Conservation (phyloP, 2,113 vertebrate species). For the Pomatorhinus ruficollis region DNA sequence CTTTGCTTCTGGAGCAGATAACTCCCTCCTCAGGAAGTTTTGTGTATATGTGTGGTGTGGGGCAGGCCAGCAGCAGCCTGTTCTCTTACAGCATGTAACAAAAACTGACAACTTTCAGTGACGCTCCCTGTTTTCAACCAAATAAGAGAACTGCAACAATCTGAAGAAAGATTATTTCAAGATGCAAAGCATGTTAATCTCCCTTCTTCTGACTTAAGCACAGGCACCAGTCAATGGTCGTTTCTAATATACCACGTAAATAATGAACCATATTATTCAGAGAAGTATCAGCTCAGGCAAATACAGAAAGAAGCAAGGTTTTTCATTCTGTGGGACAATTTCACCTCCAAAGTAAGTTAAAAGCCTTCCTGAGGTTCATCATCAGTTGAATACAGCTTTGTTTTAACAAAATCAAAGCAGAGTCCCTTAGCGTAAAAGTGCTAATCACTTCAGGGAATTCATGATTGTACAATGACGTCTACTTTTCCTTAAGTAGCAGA, state of each 20-base stretch:
- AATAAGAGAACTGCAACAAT: neutral
- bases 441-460: neutral
- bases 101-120: neutral
- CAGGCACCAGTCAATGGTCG: conserved; percentile 40
- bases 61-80: neutral
- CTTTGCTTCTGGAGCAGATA: neutral
- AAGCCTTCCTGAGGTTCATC: neutral
- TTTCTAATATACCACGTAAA: conserved; percentile 27
- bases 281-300: conserved; percentile 14
- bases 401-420: neutral
- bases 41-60: neutral
- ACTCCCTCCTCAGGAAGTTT: neutral
- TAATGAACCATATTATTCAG: conserved; percentile 43
- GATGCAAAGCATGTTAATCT: conserved; percentile 36
- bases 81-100: neutral
- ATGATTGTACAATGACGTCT: neutral
- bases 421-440: neutral
- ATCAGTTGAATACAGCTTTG: neutral
- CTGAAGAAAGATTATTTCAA: conserved; percentile 33
- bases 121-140: neutral
- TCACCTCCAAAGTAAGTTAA: neutral
- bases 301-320: neutral
- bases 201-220: conserved; percentile 5
- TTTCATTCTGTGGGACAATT: neutral
- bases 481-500: neutral